A percentile compares a stretch with the other conserved stretches of the same genome.
Conservation (phyloP, 2,113 vertebrate species). For the Takifugu flavidus region DNA sequence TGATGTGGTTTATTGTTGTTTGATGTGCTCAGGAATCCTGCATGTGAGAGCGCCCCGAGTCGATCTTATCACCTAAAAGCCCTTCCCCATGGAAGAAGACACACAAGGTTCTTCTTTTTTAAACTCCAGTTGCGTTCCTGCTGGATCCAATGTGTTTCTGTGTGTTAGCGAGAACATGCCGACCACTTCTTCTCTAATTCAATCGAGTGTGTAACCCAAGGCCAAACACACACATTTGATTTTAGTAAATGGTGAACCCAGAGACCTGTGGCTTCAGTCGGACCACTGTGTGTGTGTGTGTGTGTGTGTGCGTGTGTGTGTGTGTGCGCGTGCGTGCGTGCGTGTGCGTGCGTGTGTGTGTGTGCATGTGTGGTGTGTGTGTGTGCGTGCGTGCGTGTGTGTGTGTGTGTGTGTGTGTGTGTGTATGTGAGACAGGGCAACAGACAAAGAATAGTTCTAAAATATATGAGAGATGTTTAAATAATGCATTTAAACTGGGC, state of each 20-base stretch:
- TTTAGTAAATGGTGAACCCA: slow-evolving; percentile 60
- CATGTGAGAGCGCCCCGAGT: slow-evolving; percentile 60
- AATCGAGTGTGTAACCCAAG: slow-evolving; percentile 67
- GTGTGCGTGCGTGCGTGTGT: slow-evolving; percentile 9
- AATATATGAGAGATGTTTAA: not conserved
- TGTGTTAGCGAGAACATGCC: slow-evolving; percentile 18
- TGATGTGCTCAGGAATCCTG: slow-evolving; percentile 72
- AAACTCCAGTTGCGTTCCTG: slow-evolving; percentile 44
- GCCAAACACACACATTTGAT: slow-evolving; percentile 70
- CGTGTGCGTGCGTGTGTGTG: no score
- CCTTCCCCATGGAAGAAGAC: slow-evolving; percentile 62
- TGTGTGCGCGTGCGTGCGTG: no score
- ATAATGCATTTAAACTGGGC: not conserved
- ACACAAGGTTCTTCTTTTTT: slow-evolving; percentile 59
- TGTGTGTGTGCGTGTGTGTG: slow-evolving; percentile 3
- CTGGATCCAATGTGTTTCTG: not conserved
- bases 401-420: slow-evolving; percentile 3
- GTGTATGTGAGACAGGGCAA: not conserved
- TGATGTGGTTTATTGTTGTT: slow-evolving; percentile 72
- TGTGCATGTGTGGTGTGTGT: slow-evolving; percentile 9
- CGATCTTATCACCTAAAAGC: slow-evolving; percentile 75
- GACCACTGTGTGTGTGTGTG: slow-evolving; percentile 26
- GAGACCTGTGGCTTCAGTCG: slow-evolving; percentile 47
- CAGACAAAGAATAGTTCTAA: no score
- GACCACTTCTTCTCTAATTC: slow-evolving; percentile 58